These are phyloP conservation scores for Mus minutoides DNA, from an alignment of 2,797 vertebrate species.

Conservation along the genomic window DNA sequence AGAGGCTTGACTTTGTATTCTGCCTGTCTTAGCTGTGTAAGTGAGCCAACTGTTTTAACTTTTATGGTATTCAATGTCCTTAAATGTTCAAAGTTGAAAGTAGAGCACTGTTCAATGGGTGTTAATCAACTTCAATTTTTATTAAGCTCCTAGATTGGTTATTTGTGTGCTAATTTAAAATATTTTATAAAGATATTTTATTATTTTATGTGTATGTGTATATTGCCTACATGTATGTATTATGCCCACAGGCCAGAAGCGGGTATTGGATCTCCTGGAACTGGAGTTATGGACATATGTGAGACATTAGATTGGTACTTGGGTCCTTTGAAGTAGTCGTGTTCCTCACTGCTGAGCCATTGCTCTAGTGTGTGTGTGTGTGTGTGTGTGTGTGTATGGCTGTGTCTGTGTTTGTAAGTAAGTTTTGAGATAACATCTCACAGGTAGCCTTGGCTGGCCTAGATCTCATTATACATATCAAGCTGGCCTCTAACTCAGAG, in stretches of 20 bases:
- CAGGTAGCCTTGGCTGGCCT: not conserved
- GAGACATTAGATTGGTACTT: not conserved
- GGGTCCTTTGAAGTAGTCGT: not conserved
- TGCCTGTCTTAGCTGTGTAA: not conserved
- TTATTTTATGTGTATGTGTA: not conserved
- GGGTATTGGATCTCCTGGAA: not conserved
- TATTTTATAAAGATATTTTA: not conserved
- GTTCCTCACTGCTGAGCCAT: not conserved
- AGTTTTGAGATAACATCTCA: not conserved
- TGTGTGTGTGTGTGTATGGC: not conserved
- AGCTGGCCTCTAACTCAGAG: not conserved
- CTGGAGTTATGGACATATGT: not conserved
- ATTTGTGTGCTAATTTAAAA: not conserved
- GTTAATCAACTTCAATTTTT: not conserved
- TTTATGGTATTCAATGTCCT: not conserved
- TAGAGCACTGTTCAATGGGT: not conserved
- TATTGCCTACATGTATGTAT: not conserved
- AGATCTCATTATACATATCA: not conserved
- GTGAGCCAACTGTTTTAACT: not conserved
- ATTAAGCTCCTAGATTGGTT: not conserved
- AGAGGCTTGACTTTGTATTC: not conserved
- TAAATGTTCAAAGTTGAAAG: not conserved
- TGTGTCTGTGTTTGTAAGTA: not conserved
- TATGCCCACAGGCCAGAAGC: not conserved
- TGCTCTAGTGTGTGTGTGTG: not conserved